These are phyloP conservation scores for Julus scanicus DNA, from an alignment of 2,888 invertebrate genomes.

Conservation along the genomic window DNA sequence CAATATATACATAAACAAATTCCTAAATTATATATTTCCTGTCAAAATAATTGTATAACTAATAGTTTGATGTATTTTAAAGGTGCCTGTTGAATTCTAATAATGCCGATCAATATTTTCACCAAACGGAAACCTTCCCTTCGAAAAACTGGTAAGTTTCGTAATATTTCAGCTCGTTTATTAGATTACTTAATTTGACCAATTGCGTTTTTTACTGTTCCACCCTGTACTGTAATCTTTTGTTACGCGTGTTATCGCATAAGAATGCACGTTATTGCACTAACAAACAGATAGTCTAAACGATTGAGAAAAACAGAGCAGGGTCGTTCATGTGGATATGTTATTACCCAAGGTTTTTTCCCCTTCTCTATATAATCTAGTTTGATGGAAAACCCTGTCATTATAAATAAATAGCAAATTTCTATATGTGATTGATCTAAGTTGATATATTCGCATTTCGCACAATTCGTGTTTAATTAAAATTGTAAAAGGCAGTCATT, in stretches of 20 bases:
- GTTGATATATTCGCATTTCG: too few species aligned
- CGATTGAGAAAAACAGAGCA: neutral
- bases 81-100: neutral
- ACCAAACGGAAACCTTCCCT: neutral
- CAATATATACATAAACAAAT: too few species aligned
- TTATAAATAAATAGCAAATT: too few species aligned
- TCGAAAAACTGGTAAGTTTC: slow-evolving; percentile 4
- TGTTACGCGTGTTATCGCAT: neutral
- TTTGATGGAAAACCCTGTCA: too few species aligned
- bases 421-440: too few species aligned
- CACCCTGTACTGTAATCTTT: neutral
- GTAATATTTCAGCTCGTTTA: too few species aligned
- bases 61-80: neutral
- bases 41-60: too few species aligned
- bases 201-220: neutral
- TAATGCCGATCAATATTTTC: slow-evolving; percentile 25
- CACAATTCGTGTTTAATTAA: too few species aligned
- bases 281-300: slow-evolving; percentile 11
- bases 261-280: neutral
- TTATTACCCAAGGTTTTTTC: neutral
- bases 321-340: neutral
- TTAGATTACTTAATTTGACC: neutral
- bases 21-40: too few species aligned
- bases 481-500: too few species aligned
- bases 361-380: too few species aligned